Conservation (phyloP, 2,888 invertebrate genomes). For the Holacanthella duospinosa region DNA sequence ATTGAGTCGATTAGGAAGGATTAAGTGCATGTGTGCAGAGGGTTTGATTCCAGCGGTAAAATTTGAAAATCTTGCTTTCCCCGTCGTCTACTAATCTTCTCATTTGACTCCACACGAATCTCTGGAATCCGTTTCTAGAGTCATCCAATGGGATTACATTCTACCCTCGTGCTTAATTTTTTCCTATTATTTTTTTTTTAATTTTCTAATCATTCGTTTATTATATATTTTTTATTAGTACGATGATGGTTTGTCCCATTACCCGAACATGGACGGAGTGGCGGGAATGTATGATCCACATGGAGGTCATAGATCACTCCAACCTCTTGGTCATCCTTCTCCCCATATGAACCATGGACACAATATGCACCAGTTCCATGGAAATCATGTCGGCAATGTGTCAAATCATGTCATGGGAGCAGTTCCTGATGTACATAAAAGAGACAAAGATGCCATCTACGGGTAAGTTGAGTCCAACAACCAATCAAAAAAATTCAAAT, state of each 20-base stretch:
- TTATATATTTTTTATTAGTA: slow-evolving; percentile 62
- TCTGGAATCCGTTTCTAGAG: too few species aligned
- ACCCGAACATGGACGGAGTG: slow-evolving; percentile 65
- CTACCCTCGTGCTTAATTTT: too few species aligned
- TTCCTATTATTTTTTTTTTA: neutral
- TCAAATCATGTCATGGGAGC: slow-evolving; percentile 41
- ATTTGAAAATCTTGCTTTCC: neutral
- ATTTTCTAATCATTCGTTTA: neutral
- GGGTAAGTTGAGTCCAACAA: slow-evolving; percentile 70
- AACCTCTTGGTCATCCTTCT: slow-evolving; percentile 55
- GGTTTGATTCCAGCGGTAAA: too few species aligned
- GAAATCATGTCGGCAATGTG: slow-evolving; percentile 65
- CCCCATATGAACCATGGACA: slow-evolving; percentile 60
- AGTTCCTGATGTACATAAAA: slow-evolving; percentile 83
- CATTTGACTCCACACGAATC: slow-evolving; percentile 4
- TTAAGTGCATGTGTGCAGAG: neutral
- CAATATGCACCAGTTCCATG: slow-evolving; percentile 54
- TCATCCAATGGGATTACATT: too few species aligned
- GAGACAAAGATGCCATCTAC: slow-evolving; percentile 97
- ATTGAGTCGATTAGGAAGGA: too few species aligned
- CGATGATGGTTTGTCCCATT: slow-evolving; percentile 87
- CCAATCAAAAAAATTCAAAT: neutral
- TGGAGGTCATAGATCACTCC: slow-evolving; percentile 46
- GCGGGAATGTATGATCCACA: slow-evolving; percentile 68
- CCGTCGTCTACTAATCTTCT: neutral